A percentile compares a stretch with the other conserved stretches of the same genome.
Conservation (phyloP, 1,140 invertebrate genomes). For the Drosophila serrata region DNA sequence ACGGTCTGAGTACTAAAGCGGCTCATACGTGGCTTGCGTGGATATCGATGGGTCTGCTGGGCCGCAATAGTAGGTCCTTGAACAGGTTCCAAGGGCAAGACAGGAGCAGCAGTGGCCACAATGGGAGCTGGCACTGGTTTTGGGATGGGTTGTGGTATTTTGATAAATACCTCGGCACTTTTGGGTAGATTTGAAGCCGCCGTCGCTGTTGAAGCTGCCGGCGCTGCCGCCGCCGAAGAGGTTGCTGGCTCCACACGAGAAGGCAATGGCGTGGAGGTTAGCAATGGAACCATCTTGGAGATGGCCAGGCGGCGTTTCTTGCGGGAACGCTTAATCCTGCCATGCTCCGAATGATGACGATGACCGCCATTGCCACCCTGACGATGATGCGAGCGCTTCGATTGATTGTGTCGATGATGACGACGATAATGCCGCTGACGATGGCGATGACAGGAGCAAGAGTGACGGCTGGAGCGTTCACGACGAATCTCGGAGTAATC, state of each 20-base stretch:
- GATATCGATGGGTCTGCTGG: neutral
- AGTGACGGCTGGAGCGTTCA: neutral
- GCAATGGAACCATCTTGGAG: too few relatives aligned
- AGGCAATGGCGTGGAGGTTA: too few relatives aligned
- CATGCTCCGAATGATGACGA: neutral
- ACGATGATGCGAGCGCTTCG: neutral
- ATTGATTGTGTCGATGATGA: slow-evolving; percentile 14
- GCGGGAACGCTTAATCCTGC: neutral
- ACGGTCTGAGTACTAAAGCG: neutral
- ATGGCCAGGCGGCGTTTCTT: neutral
- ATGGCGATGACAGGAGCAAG: slow-evolving; percentile 11
- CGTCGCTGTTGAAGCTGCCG: too few relatives aligned
- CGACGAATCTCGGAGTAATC: neutral
- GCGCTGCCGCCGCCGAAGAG: too few relatives aligned
- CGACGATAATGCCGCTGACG: slow-evolving; percentile 15
- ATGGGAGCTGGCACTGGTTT: slow-evolving; percentile 11
- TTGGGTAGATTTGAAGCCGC: too few relatives aligned
- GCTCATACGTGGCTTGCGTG: neutral
- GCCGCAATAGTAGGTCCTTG: too few relatives aligned
- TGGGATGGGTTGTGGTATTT: slow-evolving; percentile 22
- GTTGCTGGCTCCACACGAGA: too few relatives aligned
- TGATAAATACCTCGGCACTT: neutral
- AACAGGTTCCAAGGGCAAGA: neutral
- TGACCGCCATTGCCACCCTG: neutral
- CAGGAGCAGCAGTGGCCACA: neutral